Percentiles rank a stretch among this genome's conserved stretches.
Conservation (phyloP, 2,888 invertebrate species). For the Tetropium fuscum region DNA sequence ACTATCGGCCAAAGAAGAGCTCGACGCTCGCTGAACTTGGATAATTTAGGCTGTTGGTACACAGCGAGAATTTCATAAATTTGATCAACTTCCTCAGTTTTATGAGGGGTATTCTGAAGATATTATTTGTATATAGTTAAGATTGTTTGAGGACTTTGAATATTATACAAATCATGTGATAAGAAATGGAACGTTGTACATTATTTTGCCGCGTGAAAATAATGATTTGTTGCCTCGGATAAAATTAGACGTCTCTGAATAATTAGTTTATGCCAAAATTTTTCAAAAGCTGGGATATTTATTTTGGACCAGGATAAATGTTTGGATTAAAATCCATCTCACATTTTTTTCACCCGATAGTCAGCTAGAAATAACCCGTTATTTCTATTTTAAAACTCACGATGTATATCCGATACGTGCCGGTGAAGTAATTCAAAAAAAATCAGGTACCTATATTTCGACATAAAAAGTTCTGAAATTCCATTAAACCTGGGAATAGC, state of each 20-base stretch:
- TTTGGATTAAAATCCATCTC: constrained; percentile 3
- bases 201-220: background rate
- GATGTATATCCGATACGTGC: background rate
- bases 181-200: background rate
- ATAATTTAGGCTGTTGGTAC: constrained; percentile 12
- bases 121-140: constrained; percentile 18
- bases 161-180: constrained; percentile 6
- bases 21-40: constrained; percentile 52
- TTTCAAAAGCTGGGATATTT: constrained; percentile 7
- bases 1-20: constrained; percentile 65
- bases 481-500: background rate
- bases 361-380: constrained; percentile 1
- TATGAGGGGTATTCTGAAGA: constrained; percentile 51
- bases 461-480: background rate
- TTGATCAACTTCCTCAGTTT: constrained; percentile 56
- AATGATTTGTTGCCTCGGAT: constrained; percentile 2
- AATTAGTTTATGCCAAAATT: background rate
- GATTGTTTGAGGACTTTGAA: constrained; percentile 16
- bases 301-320: constrained; percentile 11
- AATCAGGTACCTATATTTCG: background rate
- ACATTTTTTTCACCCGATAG: background rate
- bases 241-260: constrained; percentile 9
- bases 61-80: constrained; percentile 9
- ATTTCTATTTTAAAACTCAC: background rate
- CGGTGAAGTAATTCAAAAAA: background rate